Percentiles rank a stretch among this genome's conserved stretches.
These are phyloP conservation scores for Petrocephalus zakoni DNA, from an alignment of 2,113 vertebrate species.

Conservation along the genomic window DNA sequence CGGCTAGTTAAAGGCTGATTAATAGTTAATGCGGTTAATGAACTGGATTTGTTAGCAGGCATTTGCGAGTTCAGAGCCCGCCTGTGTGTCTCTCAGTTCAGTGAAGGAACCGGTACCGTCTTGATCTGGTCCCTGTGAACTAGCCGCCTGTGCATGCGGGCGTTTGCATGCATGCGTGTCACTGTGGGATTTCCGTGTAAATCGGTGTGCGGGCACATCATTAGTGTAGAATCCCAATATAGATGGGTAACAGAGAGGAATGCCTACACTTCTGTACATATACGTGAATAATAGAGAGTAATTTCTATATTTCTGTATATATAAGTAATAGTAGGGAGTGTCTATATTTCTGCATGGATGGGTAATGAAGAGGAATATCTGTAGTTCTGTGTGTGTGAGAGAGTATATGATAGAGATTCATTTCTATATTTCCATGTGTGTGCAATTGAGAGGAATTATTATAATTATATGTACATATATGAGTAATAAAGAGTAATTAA, in stretches of 20 bases:
- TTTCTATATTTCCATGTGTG: not conserved
- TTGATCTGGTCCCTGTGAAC: not conserved
- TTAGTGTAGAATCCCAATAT: not conserved
- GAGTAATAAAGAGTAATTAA: not conserved
- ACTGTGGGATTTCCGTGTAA: not conserved
- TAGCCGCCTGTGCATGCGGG: not conserved
- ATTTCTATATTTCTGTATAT: not conserved
- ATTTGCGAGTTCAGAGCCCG: not conserved
- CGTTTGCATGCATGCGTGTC: not conserved
- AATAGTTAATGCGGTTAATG: slow-evolving; percentile 1
- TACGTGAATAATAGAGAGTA: not conserved
- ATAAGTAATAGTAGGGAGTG: not conserved
- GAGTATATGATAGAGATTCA: not conserved
- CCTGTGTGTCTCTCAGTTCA: not conserved
- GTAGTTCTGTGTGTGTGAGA: too few relatives aligned
- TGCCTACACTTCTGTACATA: not conserved
- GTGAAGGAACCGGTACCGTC: not conserved
- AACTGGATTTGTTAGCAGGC: slow-evolving; percentile 6
- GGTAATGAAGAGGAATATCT: not conserved
- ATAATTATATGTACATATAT: not conserved
- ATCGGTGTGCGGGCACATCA: not conserved
- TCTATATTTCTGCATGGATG: not conserved
- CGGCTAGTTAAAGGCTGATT: not conserved
- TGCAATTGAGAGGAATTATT: not conserved
- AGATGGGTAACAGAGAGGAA: not conserved